phyloP scores from a whole-genome alignment of 2,113 vertebrate species.

The Ancistrus triradiatus region DNA sequence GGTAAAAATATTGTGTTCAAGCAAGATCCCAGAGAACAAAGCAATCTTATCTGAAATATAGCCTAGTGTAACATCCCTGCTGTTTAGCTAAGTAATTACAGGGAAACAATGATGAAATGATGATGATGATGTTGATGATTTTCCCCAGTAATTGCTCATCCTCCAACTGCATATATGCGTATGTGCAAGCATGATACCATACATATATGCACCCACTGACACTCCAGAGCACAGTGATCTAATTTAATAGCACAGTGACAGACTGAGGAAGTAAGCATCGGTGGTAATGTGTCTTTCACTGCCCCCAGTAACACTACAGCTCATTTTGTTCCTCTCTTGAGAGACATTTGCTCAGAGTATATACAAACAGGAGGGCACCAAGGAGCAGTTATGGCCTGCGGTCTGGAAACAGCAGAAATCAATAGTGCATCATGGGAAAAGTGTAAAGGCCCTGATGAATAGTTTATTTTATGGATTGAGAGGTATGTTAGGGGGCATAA shows the following conservation, averaged over 20 bases:
- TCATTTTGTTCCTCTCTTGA: conserved; percentile 27
- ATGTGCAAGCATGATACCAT: not conserved
- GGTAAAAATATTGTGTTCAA: not conserved
- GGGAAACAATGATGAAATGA: conserved; percentile 29
- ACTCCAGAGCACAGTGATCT: conserved; percentile 23
- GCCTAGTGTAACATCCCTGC: conserved; percentile 17
- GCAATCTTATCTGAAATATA: conserved; percentile 10
- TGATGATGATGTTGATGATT: no score
- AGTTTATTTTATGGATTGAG: conserved; percentile 20
- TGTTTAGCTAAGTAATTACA: conserved; percentile 11
- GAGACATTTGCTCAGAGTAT: conserved; percentile 17
- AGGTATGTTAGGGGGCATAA: not conserved
- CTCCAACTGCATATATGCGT: conserved; percentile 6
- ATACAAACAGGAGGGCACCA: conserved; percentile 19
- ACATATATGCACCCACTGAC: not conserved
- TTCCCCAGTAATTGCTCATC: conserved; percentile 51
- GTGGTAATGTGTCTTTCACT: conserved; percentile 12
- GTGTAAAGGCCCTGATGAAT: conserved; percentile 29
- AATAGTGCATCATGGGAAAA: conserved; percentile 39
- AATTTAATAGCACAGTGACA: conserved; percentile 34
- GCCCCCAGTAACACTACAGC: not conserved
- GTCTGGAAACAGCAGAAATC: conserved; percentile 43
- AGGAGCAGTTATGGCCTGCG: conserved; percentile 37
- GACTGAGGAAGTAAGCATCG: conserved; percentile 19
- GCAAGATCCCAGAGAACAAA: conserved; percentile 25